These are phyloP conservation scores for Sinhomidia bicolor DNA, from an alignment of 2,888 invertebrate species.

Conservation along the genomic window DNA sequence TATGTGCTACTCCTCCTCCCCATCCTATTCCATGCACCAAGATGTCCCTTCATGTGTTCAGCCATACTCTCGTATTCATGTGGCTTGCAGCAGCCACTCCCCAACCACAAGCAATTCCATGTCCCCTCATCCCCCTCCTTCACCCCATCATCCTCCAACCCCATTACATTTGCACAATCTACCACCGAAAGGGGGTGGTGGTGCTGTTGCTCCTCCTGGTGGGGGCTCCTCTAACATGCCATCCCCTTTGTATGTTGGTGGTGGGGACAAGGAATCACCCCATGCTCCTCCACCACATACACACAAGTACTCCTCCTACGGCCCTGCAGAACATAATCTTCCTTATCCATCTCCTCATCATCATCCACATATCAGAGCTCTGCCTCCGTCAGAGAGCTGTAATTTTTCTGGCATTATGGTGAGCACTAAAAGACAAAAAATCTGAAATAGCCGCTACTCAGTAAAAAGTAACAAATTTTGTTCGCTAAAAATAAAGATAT, in stretches of 20 bases:
- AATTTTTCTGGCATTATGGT: conserved; percentile 70
- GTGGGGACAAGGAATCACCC: conserved; percentile 55
- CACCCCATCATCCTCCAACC: conserved; percentile 49
- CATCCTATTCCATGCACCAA: conserved; percentile 53
- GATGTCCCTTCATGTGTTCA: conserved; percentile 51
- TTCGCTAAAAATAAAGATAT: conserved; percentile 4
- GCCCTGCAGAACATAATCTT: conserved; percentile 51
- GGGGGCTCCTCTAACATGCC: conserved; percentile 26
- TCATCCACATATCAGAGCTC: conserved; percentile 65
- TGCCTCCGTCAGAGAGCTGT: conserved; percentile 65
- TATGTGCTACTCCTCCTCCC: conserved; percentile 56
- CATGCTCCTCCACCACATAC: conserved; percentile 36
- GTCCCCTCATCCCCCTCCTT: conserved; percentile 43
- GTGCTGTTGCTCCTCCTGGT: conserved; percentile 22
- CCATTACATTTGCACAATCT: conserved; percentile 51
- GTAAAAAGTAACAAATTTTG: neutral
- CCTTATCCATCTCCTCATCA: conserved; percentile 52
- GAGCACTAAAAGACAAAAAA: conserved; percentile 55
- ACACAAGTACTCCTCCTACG: conserved; percentile 71
- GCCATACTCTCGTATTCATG: conserved; percentile 55
- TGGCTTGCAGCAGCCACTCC: conserved; percentile 60
- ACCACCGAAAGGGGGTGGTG: conserved; percentile 8
- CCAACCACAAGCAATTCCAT: conserved; percentile 48
- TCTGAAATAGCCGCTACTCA: neutral
- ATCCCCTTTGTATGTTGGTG: conserved; percentile 51